Percentiles rank a stretch among this genome's conserved stretches.
These are phyloP conservation scores for Subacronicta megacephala DNA, from an alignment of 2,888 invertebrate genomes.

Conservation along the genomic window DNA sequence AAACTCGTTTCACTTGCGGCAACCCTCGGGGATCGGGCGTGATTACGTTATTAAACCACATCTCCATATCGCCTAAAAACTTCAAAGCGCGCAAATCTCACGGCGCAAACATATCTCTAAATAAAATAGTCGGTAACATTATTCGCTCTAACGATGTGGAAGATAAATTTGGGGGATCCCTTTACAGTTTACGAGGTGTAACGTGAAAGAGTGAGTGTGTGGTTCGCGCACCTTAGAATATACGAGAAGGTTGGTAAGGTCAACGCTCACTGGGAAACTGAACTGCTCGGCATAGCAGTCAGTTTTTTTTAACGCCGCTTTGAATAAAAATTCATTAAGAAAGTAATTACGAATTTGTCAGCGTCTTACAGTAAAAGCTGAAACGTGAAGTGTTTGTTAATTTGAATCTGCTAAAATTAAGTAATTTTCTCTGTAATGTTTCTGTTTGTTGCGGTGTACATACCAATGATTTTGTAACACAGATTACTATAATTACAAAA, in stretches of 20 bases:
- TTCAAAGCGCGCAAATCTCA: slow-evolving; percentile 47
- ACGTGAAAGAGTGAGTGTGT: slow-evolving; percentile 75
- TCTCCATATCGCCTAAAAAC: slow-evolving; percentile 24
- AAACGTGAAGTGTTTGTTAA: slow-evolving; percentile 1
- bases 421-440: background rate
- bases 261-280: slow-evolving; percentile 23
- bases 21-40: slow-evolving; percentile 5
- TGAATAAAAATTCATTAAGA: background rate
- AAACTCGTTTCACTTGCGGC: slow-evolving; percentile 8
- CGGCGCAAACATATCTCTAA: slow-evolving; percentile 50
- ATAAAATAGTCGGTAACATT: slow-evolving; percentile 78
- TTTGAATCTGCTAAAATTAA: background rate
- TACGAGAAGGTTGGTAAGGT: slow-evolving; percentile 55
- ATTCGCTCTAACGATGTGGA: slow-evolving; percentile 78
- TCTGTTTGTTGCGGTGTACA: background rate
- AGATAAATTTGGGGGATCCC: slow-evolving; percentile 79
- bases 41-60: slow-evolving; percentile 43
- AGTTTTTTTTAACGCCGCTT: background rate
- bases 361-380: slow-evolving; percentile 1
- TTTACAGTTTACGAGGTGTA: slow-evolving; percentile 74
- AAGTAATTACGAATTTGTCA: slow-evolving; percentile 2
- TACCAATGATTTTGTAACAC: background rate
- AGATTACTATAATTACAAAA: background rate
- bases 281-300: slow-evolving; percentile 10
- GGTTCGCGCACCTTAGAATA: slow-evolving; percentile 64